These are phyloP conservation scores for Litocranius walleri DNA, from an alignment of 2,113 vertebrate genomes.

Conservation along the genomic window DNA sequence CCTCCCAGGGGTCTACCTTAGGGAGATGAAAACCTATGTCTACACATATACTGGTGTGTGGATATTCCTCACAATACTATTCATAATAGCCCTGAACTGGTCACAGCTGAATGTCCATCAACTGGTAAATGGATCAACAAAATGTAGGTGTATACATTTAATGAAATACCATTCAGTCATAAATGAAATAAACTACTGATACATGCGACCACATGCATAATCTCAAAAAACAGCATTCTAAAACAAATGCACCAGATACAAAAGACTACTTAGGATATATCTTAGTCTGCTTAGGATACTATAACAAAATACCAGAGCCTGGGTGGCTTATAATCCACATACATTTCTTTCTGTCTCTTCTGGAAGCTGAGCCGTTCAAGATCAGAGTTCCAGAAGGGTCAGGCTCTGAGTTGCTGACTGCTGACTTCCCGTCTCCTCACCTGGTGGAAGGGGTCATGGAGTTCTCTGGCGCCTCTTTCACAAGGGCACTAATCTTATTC, in stretches of 20 bases:
- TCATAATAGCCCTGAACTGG: neutral
- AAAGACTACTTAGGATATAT: neutral
- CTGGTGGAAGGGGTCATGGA: neutral
- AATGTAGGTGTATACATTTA: neutral
- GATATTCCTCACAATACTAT: neutral
- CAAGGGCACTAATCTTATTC: neutral
- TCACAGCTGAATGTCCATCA: neutral
- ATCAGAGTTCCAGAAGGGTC: neutral
- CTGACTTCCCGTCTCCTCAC: accelerated
- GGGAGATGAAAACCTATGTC: neutral
- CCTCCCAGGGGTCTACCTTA: neutral
- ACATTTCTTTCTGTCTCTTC: neutral
- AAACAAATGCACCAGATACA: neutral
- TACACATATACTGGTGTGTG: neutral
- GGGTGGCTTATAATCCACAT: neutral
- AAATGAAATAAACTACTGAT: neutral
- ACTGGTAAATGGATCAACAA: neutral
- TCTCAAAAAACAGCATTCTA: neutral
- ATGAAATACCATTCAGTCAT: neutral
- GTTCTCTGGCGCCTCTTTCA: neutral
- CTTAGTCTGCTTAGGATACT: neutral
- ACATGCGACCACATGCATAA: neutral
- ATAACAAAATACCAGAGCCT: neutral
- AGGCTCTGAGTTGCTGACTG: neutral
- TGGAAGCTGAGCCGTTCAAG: neutral